A percentile compares a stretch with the other conserved stretches of the same genome.
These are phyloP conservation scores for Mycetomoellerius zeteki DNA, from an alignment of 1,140 invertebrate species.

Conservation along the genomic window DNA sequence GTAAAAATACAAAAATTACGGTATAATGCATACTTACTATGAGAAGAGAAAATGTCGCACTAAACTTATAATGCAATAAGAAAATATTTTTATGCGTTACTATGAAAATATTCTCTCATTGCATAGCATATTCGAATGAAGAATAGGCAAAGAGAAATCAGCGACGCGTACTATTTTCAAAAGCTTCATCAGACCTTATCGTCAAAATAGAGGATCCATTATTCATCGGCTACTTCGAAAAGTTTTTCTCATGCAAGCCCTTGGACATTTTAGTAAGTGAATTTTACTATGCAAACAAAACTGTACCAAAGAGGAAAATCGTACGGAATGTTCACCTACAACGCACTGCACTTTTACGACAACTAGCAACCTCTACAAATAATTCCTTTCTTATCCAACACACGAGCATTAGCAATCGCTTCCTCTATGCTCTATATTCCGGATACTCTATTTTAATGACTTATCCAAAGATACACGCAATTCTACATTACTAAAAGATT, in stretches of 20 bases:
- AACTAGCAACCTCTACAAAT: slow-evolving; percentile 63
- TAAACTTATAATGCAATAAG: slow-evolving; percentile 35
- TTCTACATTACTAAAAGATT: slow-evolving; percentile 5
- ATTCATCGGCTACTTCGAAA: slow-evolving; percentile 64
- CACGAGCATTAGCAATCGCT: slow-evolving; percentile 26
- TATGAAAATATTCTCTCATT: slow-evolving; percentile 26
- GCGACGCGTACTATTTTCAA: slow-evolving; percentile 58
- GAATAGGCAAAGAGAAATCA: slow-evolving; percentile 47
- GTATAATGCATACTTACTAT: background rate
- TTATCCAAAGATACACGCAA: background rate
- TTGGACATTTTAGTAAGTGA: slow-evolving; percentile 74
- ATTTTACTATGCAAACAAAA: slow-evolving; percentile 69
- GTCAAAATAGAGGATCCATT: slow-evolving; percentile 69
- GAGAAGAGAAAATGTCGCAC: slow-evolving; percentile 39
- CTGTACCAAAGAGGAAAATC: slow-evolving; percentile 33
- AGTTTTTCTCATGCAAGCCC: slow-evolving; percentile 41
- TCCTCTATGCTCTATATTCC: background rate
- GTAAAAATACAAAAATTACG: background rate
- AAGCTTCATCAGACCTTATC: slow-evolving; percentile 46
- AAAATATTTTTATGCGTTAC: slow-evolving; percentile 18
- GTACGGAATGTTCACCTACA: slow-evolving; percentile 65
- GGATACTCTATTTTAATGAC: slow-evolving; percentile 20
- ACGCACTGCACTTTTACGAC: slow-evolving; percentile 50
- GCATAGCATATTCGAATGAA: background rate
- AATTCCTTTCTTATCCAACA: slow-evolving; percentile 72